Evolutionary conservation across 2,888 invertebrate species (phyloP), one percentile per base, ranked within the genome.

Genomic region (Eugnorisma glareosa): DNA sequence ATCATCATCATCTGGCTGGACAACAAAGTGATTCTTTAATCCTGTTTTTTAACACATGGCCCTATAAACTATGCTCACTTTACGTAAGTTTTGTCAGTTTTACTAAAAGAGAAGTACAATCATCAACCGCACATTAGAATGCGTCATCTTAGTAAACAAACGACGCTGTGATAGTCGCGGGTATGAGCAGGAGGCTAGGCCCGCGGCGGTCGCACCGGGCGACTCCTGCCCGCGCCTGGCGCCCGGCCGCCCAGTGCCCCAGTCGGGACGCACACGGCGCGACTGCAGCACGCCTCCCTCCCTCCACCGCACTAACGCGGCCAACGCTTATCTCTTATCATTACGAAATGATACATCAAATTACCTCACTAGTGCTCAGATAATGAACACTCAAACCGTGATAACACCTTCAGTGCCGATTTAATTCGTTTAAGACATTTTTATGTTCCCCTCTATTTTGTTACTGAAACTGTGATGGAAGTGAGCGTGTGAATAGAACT

Each of bases 341-440:
- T 92, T 89, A 92, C 90, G 91, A 93, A 94, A 94, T 95, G 95
- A 95, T 94, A 95, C 95, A 95, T 93, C 93, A 90, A 93, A 93
- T 94, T 94, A 94, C 94, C 93, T 94, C 93, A 94, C 91, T 88
- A 93, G 93, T 91, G 86, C 87, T 75, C 86, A 89, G 95, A 96
- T 95, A 95, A 93, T 88, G 88, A 90, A 91, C 91, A 91, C 91
- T 91, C 88, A 81, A 89, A 88, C 87, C 88, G 90, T 91, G 94
- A 94, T 94, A 94, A 73, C 84, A 86, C 68, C 82, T 86, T 74
- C 85, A 84, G 84, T 84, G 88, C 86, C 75, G 76, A 80, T 89
- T 90, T 89, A 81, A 85, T 92, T 92, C 83, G 73, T 87, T 81
- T 81, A 72, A 72, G 73, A 72, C 63, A 73, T 61, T 74, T 85